Conservation (phyloP, 2,888 invertebrate species). For the Carabus problematicus region DNA sequence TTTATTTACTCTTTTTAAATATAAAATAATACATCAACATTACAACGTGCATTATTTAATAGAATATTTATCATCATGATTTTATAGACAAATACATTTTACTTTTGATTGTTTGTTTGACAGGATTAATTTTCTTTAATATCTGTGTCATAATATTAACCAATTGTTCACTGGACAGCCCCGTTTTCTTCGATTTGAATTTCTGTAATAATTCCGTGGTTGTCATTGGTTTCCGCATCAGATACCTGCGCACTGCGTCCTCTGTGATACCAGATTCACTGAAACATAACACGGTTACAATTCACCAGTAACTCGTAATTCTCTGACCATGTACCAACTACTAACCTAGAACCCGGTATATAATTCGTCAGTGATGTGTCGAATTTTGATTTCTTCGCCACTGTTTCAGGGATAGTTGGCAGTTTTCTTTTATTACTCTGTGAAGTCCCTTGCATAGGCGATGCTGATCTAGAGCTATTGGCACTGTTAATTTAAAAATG, state of each 20-base stretch:
- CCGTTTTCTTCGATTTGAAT: constrained; percentile 93
- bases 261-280: constrained; percentile 92
- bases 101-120: constrained; percentile 89
- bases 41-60: neutral
- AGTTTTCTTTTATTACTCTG: constrained; percentile 57
- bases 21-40: constrained; percentile 11
- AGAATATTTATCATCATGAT: constrained; percentile 53
- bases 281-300: constrained; percentile 49
- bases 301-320: constrained; percentile 2
- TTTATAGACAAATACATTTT: constrained; percentile 95
- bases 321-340: constrained; percentile 14
- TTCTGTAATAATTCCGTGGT: constrained; percentile 94
- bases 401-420: constrained; percentile 58
- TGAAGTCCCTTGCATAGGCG: constrained; percentile 55
- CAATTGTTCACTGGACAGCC: constrained; percentile 87
- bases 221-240: constrained; percentile 97
- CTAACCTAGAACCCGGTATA: constrained; percentile 62
- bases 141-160: constrained; percentile 95
- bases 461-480: constrained; percentile 64
- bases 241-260: constrained; percentile 91
- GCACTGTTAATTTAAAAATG: constrained; percentile 54
- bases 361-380: constrained; percentile 60
- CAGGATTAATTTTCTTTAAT: constrained; percentile 92
- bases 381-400: constrained; percentile 64
- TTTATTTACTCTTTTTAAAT: constrained; percentile 5